Percentiles rank a stretch among this genome's conserved stretches.
Conservation (phyloP, 2,888 invertebrate genomes). For the Teleiodes luculella region DNA sequence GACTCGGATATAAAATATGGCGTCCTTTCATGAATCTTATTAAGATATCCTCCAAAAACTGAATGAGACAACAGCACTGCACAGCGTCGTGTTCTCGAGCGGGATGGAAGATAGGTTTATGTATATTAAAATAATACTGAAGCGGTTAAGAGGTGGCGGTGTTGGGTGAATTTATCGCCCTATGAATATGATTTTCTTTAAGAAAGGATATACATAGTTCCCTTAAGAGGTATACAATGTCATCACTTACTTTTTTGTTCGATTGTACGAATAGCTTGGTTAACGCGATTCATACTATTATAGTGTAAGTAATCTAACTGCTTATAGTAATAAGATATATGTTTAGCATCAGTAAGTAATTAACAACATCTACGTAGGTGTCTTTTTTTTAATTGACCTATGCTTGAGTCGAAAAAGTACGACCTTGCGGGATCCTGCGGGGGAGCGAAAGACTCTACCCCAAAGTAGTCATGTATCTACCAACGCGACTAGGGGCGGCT, state of each 20-base stretch:
- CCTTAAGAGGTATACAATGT: slow-evolving; percentile 58
- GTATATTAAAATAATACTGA: slow-evolving; percentile 77
- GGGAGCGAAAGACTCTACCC: no score
- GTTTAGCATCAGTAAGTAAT: no score
- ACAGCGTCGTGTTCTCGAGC: slow-evolving; percentile 28
- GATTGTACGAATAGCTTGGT: neutral
- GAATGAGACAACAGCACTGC: slow-evolving; percentile 52
- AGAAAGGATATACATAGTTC: slow-evolving; percentile 66
- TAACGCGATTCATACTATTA: no score
- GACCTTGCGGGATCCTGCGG: no score
- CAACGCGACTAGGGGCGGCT: no score
- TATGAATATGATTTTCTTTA: slow-evolving; percentile 77
- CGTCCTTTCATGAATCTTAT: slow-evolving; percentile 91
- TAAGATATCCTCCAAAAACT: slow-evolving; percentile 85
- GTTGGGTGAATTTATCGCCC: slow-evolving; percentile 63
- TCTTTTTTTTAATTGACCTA: no score
- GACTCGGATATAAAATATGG: slow-evolving; percentile 88
- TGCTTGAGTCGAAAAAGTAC: no score
- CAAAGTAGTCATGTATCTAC: no score
- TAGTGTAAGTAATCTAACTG: no score
- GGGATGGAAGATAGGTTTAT: slow-evolving; percentile 53
- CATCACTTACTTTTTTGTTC: slow-evolving; percentile 25
- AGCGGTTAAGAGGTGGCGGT: slow-evolving; percentile 71
- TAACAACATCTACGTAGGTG: no score
- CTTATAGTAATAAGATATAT: no score